Evolutionary conservation across 2,888 invertebrate species (phyloP), one percentile per base, ranked within the genome.

Genomic region (Macaria notata): DNA sequence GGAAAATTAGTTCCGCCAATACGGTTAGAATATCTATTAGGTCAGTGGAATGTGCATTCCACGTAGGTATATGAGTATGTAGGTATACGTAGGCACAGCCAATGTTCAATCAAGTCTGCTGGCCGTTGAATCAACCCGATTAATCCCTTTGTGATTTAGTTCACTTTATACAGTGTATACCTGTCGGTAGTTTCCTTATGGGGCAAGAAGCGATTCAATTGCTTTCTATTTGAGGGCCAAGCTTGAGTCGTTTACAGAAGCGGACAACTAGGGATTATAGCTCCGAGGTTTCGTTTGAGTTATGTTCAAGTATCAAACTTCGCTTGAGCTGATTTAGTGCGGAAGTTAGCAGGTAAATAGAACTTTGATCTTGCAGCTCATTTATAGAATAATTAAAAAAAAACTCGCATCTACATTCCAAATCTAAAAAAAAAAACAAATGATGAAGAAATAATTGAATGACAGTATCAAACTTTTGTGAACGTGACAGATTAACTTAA

Each of bases 91-190:
- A 54, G 47, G 39, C 60, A 49, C 56, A 39, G 45, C 49, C 59
- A 42, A 48, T 73, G 71, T 72, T 71, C 71, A 71, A 65, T 73
- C 73, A 73, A 71, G 73, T 74, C 70, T 71, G 68, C 71, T 61
- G 65, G 66, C 69, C 66, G 69, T 66, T 67, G 72, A 74, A 70
- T 70, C 66, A 68, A 69, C 61, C 56, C 72, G 75, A 78, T 75
- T 71, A 75, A 75, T 73, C 68, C 72, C 73, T 75, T 75, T 79
- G 76, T 73, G 69, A 72, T 72, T 69, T 65, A 62, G 61, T 62
- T 71, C 68, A 64, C 62, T 66, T 64, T 62, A 61, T 57, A 52
- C 61, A 57, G 58, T 49, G 48, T 43, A 39, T 41, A 33, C n/a
- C 33, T 41, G n/a, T 38, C 9, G n/a, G 42, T 36, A 53, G 54